A percentile compares a stretch with the other conserved stretches of the same genome.
These are phyloP conservation scores for Cantharis rustica DNA, from an alignment of 2,888 invertebrate species.

Conservation along the genomic window DNA sequence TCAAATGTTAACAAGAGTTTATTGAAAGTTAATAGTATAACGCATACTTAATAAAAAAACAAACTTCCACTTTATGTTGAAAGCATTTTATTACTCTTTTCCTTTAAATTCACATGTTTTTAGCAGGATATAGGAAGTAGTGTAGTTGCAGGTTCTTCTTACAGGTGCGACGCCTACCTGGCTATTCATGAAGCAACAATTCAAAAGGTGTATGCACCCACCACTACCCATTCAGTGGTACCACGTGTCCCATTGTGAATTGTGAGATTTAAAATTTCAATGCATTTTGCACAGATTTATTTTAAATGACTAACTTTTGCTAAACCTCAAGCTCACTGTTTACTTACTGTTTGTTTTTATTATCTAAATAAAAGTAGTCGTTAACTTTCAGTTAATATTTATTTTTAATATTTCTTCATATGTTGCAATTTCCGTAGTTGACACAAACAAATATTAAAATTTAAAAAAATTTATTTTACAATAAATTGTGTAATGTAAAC, in stretches of 20 bases:
- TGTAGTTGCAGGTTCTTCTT: conserved; percentile 14
- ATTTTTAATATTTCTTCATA: neutral
- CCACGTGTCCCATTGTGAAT: conserved; percentile 18
- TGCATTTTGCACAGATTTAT: neutral
- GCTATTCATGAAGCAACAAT: conserved; percentile 27
- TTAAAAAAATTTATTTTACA: no score
- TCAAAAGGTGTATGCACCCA: conserved; percentile 20
- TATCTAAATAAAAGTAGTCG: neutral
- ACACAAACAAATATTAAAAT: neutral
- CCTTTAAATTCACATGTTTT: conserved; percentile 7
- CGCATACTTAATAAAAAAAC: neutral
- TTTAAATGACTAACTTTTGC: neutral
- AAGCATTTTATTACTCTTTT: neutral
- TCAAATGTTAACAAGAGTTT: neutral
- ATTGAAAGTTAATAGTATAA: neutral
- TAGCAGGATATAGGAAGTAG: conserved; percentile 26
- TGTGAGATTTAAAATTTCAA: neutral
- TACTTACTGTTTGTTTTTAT: neutral
- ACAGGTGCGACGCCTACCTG: conserved; percentile 30
- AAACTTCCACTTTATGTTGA: neutral
- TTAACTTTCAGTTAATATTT: neutral
- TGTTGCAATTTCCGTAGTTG: neutral
- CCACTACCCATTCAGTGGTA: conserved; percentile 14
- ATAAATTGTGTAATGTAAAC: no score
- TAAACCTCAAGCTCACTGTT: neutral